Evolutionary conservation across 2,797 vertebrate genomes (phyloP), one percentile per base, ranked within the genome.

Genomic region (Enteromius unitaeniatus): DNA sequence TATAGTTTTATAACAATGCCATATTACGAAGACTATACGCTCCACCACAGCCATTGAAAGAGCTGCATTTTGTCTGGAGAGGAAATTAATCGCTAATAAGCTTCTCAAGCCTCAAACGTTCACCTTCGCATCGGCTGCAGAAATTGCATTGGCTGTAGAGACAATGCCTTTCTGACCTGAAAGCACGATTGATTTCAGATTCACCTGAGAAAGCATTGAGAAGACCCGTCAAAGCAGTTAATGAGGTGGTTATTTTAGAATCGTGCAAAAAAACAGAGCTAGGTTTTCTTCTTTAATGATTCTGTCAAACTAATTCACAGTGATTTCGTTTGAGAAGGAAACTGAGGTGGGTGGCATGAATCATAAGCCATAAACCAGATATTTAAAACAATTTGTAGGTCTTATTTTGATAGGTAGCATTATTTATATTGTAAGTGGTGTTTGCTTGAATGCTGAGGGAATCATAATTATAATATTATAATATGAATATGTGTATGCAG

Each of bases 121-220:
- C 14, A 19, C 62, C 64, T 26, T 79, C 2, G 21, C 64, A 51
- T 65, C 40, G 31, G 37, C 47, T 11, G 3, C 28, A 68, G 37
- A 85, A 86, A 88, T 86, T 82, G 83, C 83, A 74, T 79, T 70
- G 73, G 31, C 51, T 60, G 67, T 47, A 34, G 31, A 74, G 81
- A 85, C 78, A 83, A 83, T 70, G 62, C 78, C 68, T n/a, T 81
- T 28, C 75, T 78, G 83, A 85, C 80, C 83, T 51, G 76, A 74
- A 55, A 73, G 81, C 82, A 40, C 69, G 82, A 86, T 62, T 76
- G 51, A 65, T 85, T 86, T 88, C 65, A 81, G 81, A 85, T 85
- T 86, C 72, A 64, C 80, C 53, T 65, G 78, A 79, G 78, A 67
- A 53, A 67, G 62, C 45, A 79, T 68, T 4, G 64, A 49, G 64